A percentile compares a stretch with the other conserved stretches of the same genome.
phyloP scores from a whole-genome alignment of 2,888 invertebrate genomes.

The Dryobota labecula region DNA sequence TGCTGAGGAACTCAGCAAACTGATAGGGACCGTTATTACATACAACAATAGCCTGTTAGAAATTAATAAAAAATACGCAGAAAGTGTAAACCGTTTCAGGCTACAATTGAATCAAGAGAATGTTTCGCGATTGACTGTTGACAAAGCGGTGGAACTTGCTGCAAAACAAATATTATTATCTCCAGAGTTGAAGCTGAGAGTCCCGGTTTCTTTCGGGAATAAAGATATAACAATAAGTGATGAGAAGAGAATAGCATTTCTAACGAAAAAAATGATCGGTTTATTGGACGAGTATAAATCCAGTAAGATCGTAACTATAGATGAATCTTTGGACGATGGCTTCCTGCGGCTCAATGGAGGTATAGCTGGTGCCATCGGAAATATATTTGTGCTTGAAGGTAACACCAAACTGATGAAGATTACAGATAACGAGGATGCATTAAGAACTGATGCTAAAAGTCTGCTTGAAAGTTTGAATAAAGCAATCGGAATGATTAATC shows the following conservation, averaged over 20 bases:
- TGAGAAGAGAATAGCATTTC: background rate
- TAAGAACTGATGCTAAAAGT: conserved; percentile 3
- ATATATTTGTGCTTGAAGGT: conserved; percentile 7
- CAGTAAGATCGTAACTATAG: conserved; percentile 1
- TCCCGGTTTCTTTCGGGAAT: conserved; percentile 15
- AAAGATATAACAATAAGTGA: conserved; percentile 1
- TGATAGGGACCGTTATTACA: conserved; percentile 42
- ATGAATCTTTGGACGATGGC: background rate
- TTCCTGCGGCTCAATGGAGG: background rate
- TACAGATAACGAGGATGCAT: background rate
- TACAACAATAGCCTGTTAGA: conserved; percentile 15
- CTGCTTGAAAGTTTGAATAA: background rate
- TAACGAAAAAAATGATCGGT: background rate
- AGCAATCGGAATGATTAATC: background rate
- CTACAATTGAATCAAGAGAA: background rate
- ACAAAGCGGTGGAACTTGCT: conserved; percentile 1
- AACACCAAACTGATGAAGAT: conserved; percentile 3
- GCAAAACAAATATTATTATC: conserved; percentile 16
- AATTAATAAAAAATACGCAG: background rate
- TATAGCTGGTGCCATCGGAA: background rate
- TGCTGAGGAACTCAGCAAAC: conserved; percentile 24
- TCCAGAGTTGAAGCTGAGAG: background rate
- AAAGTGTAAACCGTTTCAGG: background rate
- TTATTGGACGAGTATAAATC: background rate
- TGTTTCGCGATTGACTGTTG: background rate